Base-by-base conservation (phyloP, 35 echinoderm and acorn worm species). In the Eucidaris tribuloides region DNA sequence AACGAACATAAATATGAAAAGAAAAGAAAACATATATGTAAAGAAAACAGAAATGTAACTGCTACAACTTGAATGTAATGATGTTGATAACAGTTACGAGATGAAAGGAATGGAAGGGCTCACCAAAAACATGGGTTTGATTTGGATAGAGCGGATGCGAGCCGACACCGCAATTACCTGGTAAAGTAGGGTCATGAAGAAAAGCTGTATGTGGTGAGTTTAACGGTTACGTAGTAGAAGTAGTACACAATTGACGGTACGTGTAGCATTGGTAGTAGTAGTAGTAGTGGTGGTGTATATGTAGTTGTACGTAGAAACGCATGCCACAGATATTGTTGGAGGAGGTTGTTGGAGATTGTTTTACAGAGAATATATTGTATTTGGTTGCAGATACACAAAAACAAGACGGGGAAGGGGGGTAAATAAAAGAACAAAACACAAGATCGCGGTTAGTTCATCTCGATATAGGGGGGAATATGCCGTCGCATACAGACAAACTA, bases 341-440 rank as follows among this genome's bases (percentile, higher is more conserved):
- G 68, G 37, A 74, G 35, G 37, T 74, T 44, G 68, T 41, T n/a
- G n/a, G n/a, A 74, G 33, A 74, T 74, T 74, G 44, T 74, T n/a
- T 41, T 74, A n/a, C n/a, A n/a, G n/a, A n/a, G n/a, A n/a, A n/a
- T n/a, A n/a, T n/a, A n/a, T n/a, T n/a, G n/a, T n/a, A n/a, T n/a
- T n/a, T n/a, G n/a, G 68, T 74, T 74, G 41, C 24, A 40, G 68
- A 19, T 74, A 74, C 44, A 6, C 9, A 20, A 25, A 35, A 74
- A n/a, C n/a, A n/a, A 44, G 25, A 41, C 0, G 40, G 65, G 36
- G 68, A 43, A 44, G 37, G 68, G 68, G 68, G 68, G 68, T 74
- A 74, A 74, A 74, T 74, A 74, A 74, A 74, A 74, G 68, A 74
- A 74, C 68, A 74, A 40, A 74, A 42, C 38, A 74, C 68, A 74